Base-by-base conservation (phyloP, 35 echinoderm and acorn worm genomes). In the Lytechinus pictus region DNA sequence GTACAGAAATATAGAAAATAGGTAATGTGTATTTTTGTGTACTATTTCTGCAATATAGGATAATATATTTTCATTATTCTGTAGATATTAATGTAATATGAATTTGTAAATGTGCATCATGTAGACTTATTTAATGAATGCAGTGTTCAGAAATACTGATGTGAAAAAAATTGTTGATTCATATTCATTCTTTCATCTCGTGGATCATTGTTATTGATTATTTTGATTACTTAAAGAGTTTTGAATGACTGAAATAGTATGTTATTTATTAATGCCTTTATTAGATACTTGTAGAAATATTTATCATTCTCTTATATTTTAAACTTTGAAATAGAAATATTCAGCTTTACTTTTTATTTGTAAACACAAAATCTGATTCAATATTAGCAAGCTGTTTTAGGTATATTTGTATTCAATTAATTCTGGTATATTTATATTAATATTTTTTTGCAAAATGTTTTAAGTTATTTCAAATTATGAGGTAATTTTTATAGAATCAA, bases 81-180 rank as follows among this genome's bases (percentile, higher is more conserved):
- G 66, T 79, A 79, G 66, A 79, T 79, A 79, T 7, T 24, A 6
- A 8, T 79, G 4, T 79, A 79, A 79, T 79, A 79, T n/a, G 16
- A 79, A 79, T 79, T 79, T 79, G 66, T 79, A 79, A 79, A 79
- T 79, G 66, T 79, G 66, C 66, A 79, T 79, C n/a, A 79, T 79
- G 66, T 79, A 79, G 66, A 79, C 19, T 79, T 79, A 79, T 24
- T 16, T 79, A 24, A 79, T 19, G 66, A 24, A 79, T 79, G 66
- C 66, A 79, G 66, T 79, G 66, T 79, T 58, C 13, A 13, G 56
- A 58, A 58, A 58, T 7, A 6, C 19, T 79, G 66, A 79, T 6
- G 19, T 79, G 66, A 79, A 24, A 79, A 7, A 7, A 24, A n/a
- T 24, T 24, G 21, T 79, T 5, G 6, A 60, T 12, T 12, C 57